Evolutionary conservation across 1,140 invertebrate species (phyloP).

Genomic region (Magallana gigas): DNA sequence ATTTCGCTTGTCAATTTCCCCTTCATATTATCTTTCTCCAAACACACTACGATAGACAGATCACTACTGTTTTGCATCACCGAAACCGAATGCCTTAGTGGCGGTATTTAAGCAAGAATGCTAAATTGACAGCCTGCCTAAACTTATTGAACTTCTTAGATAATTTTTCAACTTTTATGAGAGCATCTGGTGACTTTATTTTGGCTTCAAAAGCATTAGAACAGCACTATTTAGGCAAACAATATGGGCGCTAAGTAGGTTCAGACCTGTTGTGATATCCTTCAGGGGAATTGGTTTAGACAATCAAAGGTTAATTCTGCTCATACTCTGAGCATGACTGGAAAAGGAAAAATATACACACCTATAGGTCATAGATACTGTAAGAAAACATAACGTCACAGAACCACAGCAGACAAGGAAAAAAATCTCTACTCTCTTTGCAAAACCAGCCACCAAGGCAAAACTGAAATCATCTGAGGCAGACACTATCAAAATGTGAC

Average conservation of each 20-base stretch:
- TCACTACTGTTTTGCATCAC: slow-evolving; percentile 30
- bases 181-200: slow-evolving; percentile 30
- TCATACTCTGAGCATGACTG: neutral
- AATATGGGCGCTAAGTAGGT: slow-evolving; percentile 16
- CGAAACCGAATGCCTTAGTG: slow-evolving; percentile 12
- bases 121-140: slow-evolving; percentile 20
- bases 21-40: slow-evolving; percentile 24
- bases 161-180: slow-evolving; percentile 35
- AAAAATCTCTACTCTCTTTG: neutral
- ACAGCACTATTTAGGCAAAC: neutral
- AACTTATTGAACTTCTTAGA: slow-evolving; percentile 25
- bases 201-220: neutral
- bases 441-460: slow-evolving; percentile 3
- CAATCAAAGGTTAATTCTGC: neutral
- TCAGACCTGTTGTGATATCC: neutral
- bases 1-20: slow-evolving; percentile 30
- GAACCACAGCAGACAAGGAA: no score
- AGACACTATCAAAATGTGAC: neutral
- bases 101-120: slow-evolving; percentile 26
- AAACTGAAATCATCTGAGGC: slow-evolving; percentile 19
- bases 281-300: slow-evolving; percentile 16
- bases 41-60: slow-evolving; percentile 25
- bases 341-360: neutral
- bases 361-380: neutral
- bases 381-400: no score